These are phyloP conservation scores for Psix sp. DNA, from an alignment of 1,140 invertebrate genomes.

Conservation along the genomic window DNA sequence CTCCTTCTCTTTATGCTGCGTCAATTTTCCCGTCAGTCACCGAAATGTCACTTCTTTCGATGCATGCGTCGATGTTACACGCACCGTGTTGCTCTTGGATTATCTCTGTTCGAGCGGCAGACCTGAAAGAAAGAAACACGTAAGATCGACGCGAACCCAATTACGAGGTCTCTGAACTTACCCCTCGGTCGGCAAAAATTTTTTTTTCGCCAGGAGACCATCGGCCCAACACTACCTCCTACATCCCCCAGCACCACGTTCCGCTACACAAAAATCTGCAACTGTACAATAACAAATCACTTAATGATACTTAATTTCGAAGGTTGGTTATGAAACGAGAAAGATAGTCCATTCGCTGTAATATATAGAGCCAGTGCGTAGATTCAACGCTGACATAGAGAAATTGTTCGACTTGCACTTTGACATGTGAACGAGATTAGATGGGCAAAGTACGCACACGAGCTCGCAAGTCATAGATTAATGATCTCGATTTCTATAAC, in stretches of 20 bases:
- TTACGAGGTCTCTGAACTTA: too few relatives aligned
- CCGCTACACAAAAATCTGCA: slow-evolving; percentile 25
- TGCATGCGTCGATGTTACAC: slow-evolving; percentile 69
- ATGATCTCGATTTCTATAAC: slow-evolving; percentile 34
- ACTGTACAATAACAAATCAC: slow-evolving; percentile 29
- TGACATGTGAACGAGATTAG: slow-evolving; percentile 49
- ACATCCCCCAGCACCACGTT: slow-evolving; percentile 8
- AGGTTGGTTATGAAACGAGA: too few relatives aligned
- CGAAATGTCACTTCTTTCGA: slow-evolving; percentile 41
- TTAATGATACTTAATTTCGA: too few relatives aligned
- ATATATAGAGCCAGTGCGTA: slow-evolving; percentile 31
- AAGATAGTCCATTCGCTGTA: too few relatives aligned
- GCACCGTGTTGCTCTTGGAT: slow-evolving; percentile 35
- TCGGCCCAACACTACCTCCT: slow-evolving; percentile 1
- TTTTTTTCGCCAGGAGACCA: too few relatives aligned
- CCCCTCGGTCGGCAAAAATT: too few relatives aligned
- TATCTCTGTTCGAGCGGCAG: slow-evolving; percentile 26
- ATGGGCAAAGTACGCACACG: slow-evolving; percentile 59
- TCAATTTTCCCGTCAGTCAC: slow-evolving; percentile 15
- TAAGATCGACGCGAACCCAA: not conserved
- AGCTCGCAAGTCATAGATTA: slow-evolving; percentile 48
- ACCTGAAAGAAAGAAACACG: slow-evolving; percentile 12
- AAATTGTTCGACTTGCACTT: slow-evolving; percentile 54
- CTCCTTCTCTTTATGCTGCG: too few relatives aligned
- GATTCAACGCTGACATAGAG: slow-evolving; percentile 37